Evolutionary conservation across 2,113 vertebrate genomes (phyloP).

Genomic region (Heloderma charlesbogerti): DNA sequence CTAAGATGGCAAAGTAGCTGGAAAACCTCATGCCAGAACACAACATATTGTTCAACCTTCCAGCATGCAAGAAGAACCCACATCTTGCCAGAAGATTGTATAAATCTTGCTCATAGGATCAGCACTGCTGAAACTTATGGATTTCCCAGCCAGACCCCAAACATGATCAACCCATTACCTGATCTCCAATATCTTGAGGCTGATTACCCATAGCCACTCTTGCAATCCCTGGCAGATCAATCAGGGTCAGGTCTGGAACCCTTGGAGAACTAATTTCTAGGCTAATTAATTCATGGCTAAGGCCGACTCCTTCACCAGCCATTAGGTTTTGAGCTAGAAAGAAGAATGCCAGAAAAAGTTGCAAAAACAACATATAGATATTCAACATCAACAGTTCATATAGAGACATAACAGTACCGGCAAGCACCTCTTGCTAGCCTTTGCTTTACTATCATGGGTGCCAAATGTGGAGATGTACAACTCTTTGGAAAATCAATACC

Average conservation of each 20-base stretch:
- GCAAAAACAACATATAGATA: neutral
- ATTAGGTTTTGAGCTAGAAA: conserved; percentile 83
- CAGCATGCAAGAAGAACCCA: no score
- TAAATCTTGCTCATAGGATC: neutral
- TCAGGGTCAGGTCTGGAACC: conserved; percentile 90
- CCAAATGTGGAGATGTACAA: neutral
- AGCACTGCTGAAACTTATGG: neutral
- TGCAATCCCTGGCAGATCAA: conserved; percentile 92
- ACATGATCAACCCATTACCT: conserved; percentile 72
- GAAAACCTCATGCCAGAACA: neutral
- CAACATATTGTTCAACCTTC: neutral
- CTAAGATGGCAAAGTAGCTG: neutral
- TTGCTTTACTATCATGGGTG: neutral
- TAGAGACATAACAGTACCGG: neutral
- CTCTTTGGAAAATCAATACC: neutral
- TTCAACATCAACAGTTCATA: neutral
- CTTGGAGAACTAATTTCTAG: conserved; percentile 82
- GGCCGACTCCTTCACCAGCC: conserved; percentile 77
- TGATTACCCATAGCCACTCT: conserved; percentile 88
- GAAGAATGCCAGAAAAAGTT: conserved; percentile 20
- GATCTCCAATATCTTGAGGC: conserved; percentile 83
- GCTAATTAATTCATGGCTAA: conserved; percentile 85
- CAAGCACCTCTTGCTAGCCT: neutral
- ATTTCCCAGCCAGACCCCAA: neutral
- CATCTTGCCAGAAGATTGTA: neutral